Evolutionary conservation across 2,113 vertebrate genomes (phyloP).

Genomic region (Ctenomys sociabilis): DNA sequence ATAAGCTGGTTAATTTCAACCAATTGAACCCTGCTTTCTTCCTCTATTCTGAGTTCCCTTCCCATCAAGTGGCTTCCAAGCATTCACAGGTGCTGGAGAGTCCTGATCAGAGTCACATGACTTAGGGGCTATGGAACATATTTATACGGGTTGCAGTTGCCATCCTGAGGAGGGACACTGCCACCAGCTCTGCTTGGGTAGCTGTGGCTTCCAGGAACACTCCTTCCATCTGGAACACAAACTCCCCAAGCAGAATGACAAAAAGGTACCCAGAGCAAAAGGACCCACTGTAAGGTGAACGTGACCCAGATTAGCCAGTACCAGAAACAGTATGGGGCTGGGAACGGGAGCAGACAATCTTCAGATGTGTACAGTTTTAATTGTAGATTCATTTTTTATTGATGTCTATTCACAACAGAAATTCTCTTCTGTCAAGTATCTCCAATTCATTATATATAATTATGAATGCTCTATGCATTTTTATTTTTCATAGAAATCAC

Average conservation of each 20-base stretch:
- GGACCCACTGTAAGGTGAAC: background rate
- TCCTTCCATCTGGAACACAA: background rate
- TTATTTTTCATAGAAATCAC: background rate
- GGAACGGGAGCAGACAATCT: background rate
- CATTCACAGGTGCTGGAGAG: background rate
- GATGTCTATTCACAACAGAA: conserved; percentile 8
- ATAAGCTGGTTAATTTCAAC: background rate
- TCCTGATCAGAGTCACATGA: background rate
- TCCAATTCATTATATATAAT: background rate
- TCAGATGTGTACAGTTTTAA: background rate
- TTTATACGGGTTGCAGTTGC: background rate
- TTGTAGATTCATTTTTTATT: background rate
- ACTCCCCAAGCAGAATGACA: background rate
- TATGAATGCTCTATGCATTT: background rate
- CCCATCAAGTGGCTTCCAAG: background rate
- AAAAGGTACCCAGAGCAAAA: background rate
- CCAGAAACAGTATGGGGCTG: background rate
- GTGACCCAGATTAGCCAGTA: background rate
- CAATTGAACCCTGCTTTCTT: background rate
- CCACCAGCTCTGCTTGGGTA: background rate
- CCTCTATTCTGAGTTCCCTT: background rate
- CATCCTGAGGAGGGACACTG: background rate
- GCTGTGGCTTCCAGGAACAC: background rate
- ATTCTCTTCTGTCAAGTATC: conserved; percentile 3
- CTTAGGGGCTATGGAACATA: background rate